Evolutionary conservation across 2,888 invertebrate genomes (phyloP).

Genomic region (Gastracanthus pulcherrimus): DNA sequence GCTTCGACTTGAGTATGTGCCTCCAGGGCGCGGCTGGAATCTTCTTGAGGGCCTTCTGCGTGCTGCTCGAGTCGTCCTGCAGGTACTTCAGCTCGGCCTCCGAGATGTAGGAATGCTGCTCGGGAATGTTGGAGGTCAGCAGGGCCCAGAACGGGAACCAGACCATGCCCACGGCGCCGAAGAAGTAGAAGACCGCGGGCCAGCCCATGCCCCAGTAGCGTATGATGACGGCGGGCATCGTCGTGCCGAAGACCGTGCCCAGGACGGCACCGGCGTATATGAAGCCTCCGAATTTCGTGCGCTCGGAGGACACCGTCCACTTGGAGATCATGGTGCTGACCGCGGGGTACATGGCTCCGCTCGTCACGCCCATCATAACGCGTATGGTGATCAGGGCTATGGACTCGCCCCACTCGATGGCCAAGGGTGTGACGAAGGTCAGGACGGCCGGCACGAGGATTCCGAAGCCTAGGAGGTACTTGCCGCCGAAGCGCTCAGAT

Average conservation of each 20-base stretch:
- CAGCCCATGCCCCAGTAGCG: constrained; percentile 81
- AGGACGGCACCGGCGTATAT: constrained; percentile 40
- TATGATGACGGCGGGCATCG: constrained; percentile 84
- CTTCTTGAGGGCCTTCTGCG: constrained; percentile 60
- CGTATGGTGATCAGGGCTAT: constrained; percentile 84
- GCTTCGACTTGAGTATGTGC: constrained; percentile 78
- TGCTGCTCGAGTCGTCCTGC: constrained; percentile 59
- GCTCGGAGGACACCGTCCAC: constrained; percentile 86
- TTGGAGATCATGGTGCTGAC: constrained; percentile 87
- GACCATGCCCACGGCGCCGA: constrained; percentile 84
- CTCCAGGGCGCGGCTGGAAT: constrained; percentile 52
- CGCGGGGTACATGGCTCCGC: constrained; percentile 89
- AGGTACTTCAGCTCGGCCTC: constrained; percentile 65
- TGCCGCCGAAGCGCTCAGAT: constrained; percentile 89
- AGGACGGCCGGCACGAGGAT: constrained; percentile 88
- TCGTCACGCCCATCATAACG: constrained; percentile 87
- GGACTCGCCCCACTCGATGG: constrained; percentile 82
- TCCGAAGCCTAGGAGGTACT: constrained; percentile 87
- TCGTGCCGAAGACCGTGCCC: constrained; percentile 78
- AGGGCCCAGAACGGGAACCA: constrained; percentile 85
- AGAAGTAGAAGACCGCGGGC: constrained; percentile 88
- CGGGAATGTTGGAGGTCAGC: constrained; percentile 67
- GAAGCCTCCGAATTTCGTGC: constrained; percentile 38
- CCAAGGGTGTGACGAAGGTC: constrained; percentile 86
- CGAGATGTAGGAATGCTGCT: constrained; percentile 68